Conservation (phyloP, 2,797 vertebrate genomes). For the Decapterus maruadsi region DNA sequence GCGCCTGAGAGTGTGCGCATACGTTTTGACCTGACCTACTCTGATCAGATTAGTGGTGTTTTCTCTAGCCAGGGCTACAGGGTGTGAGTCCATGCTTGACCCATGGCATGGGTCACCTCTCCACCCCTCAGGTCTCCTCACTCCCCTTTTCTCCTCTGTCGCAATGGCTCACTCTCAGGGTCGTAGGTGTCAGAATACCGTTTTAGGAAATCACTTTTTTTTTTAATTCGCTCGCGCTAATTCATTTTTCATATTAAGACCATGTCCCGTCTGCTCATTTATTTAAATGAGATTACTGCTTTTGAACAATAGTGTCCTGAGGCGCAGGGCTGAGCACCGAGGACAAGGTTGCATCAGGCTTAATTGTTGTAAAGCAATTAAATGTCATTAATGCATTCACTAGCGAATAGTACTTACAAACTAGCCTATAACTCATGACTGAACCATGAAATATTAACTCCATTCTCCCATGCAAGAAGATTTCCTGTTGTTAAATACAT, state of each 20-base stretch:
- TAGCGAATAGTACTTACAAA: not conserved
- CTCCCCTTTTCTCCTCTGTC: not conserved
- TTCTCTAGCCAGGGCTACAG: slow-evolving; percentile 45
- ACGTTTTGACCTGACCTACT: slow-evolving; percentile 68
- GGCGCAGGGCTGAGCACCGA: not conserved
- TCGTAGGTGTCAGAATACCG: not conserved
- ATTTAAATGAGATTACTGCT: not conserved
- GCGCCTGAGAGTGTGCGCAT: slow-evolving; percentile 22
- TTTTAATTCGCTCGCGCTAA: not conserved
- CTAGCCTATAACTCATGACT: not conserved
- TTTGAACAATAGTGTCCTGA: not conserved
- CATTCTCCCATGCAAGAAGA: too few relatives aligned
- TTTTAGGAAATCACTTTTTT: slow-evolving; percentile 3
- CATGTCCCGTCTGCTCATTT: not conserved
- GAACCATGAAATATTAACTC: too few relatives aligned
- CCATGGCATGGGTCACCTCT: slow-evolving; percentile 41
- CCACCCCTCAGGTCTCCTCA: slow-evolving; percentile 17
- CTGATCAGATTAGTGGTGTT: slow-evolving; percentile 67
- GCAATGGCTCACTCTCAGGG: slow-evolving; percentile 13
- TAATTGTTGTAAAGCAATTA: not conserved
- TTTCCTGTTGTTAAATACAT: not conserved
- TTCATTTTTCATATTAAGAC: not conserved
- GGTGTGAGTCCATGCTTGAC: slow-evolving; percentile 63
- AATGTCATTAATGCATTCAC: not conserved
- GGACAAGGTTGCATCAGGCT: not conserved